These are phyloP conservation scores for Phoxinus phoxinus DNA, from an alignment of 2,113 vertebrate species.

Conservation along the genomic window DNA sequence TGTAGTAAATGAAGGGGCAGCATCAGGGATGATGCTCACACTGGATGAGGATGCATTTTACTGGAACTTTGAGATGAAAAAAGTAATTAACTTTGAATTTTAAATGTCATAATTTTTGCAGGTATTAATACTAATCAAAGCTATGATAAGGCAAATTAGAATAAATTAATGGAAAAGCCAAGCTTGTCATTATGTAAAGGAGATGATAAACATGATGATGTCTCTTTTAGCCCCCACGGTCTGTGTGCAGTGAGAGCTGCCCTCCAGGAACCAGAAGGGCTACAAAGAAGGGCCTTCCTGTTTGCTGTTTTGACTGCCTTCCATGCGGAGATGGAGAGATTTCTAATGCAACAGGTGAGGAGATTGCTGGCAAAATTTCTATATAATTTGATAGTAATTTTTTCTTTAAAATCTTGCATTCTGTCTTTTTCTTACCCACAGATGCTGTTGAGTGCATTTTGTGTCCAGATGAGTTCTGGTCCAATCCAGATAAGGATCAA, in stretches of 20 bases:
- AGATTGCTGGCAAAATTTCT: not conserved
- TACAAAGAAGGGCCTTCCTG: not conserved
- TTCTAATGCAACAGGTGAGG: slow-evolving; percentile 69
- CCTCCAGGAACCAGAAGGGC: slow-evolving; percentile 35
- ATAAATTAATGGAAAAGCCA: not conserved
- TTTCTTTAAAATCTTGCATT: not conserved
- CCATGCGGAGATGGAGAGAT: slow-evolving; percentile 77
- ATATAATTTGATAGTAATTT: not conserved
- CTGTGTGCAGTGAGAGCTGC: slow-evolving; percentile 78
- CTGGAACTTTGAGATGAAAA: slow-evolving; percentile 52
- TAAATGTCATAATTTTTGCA: not conserved
- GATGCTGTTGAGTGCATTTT: not conserved
- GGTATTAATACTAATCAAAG: not conserved
- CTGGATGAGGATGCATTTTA: slow-evolving; percentile 68
- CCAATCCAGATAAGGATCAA: not conserved
- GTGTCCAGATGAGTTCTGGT: slow-evolving; percentile 23
- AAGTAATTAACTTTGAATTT: slow-evolving; percentile 49
- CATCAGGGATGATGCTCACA: slow-evolving; percentile 60
- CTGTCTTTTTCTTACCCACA: not conserved
- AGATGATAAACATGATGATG: not conserved
- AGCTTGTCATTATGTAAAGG: not conserved
- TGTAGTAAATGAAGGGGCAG: slow-evolving; percentile 61
- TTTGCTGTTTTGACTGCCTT: slow-evolving; percentile 66
- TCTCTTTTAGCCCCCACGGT: slow-evolving; percentile 67
- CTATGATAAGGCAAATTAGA: not conserved